phyloP scores from a whole-genome alignment of 2,797 vertebrate genomes.

The Ceryle rudis region DNA sequence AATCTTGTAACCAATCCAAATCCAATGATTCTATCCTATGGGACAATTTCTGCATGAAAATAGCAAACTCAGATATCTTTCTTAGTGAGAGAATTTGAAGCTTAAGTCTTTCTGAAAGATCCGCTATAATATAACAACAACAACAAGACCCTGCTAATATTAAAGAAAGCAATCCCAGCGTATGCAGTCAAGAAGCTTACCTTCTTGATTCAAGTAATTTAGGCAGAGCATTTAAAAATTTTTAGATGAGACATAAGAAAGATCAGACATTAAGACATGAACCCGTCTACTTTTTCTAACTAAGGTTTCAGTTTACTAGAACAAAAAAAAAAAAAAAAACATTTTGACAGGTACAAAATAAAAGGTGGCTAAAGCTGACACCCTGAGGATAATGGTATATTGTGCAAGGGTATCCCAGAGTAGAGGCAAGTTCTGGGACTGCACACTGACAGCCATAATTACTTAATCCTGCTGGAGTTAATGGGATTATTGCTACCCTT shows the following conservation, averaged over 20 bases:
- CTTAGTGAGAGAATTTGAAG: constrained; percentile 2
- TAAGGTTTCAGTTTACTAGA: not conserved
- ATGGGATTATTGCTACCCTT: not conserved
- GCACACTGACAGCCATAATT: not conserved
- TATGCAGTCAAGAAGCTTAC: not conserved
- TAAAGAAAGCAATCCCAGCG: not conserved
- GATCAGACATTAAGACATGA: accelerated
- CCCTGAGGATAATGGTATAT: not conserved
- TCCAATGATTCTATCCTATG: not conserved
- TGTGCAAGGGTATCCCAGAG: not conserved
- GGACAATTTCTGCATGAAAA: constrained; percentile 14
- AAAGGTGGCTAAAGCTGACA: not conserved
- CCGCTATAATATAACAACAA: not conserved
- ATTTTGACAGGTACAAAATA: not conserved
- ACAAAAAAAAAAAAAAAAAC: not conserved
- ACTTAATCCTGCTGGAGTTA: not conserved
- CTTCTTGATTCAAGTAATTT: not conserved
- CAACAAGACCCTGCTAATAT: not conserved
- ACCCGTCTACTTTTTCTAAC: not conserved
- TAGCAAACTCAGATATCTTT: not conserved
- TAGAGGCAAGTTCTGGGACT: not conserved
- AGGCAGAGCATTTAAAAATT: not conserved
- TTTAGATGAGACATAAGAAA: not conserved
- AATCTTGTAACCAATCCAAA: constrained; percentile 8
- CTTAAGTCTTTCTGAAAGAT: not conserved